Conservation (phyloP, 2,113 vertebrate species). For the Sprattus sprattus region DNA sequence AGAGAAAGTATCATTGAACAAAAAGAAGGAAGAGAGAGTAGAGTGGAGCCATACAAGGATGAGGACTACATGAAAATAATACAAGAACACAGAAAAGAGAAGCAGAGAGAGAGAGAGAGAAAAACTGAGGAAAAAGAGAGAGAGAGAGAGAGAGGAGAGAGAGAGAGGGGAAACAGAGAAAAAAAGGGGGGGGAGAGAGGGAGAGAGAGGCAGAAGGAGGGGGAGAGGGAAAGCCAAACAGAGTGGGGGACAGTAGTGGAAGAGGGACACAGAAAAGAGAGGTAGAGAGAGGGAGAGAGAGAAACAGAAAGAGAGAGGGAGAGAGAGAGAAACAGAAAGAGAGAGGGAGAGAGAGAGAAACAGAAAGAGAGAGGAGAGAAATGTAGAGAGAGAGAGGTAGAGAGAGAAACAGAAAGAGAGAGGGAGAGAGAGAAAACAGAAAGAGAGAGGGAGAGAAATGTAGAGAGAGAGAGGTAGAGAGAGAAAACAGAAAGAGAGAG, state of each 20-base stretch:
- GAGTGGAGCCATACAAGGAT: not conserved
- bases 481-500: no score
- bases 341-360: not conserved
- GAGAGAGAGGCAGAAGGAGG: no score
- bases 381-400: not conserved
- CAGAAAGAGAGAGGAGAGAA: no score
- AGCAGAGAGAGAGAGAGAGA: not conserved
- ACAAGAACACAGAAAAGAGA: not conserved
- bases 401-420: no score
- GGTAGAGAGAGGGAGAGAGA: not conserved
- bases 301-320: not conserved
- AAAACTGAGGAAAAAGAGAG: no score
- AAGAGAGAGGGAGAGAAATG: not conserved
- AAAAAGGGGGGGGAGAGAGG: no score
- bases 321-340: not conserved
- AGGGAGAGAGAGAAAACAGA: not conserved
- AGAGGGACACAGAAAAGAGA: not conserved
- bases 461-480: not conserved
- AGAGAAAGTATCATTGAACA: not conserved
- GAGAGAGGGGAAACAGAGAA: no score
- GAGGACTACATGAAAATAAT: not conserved
- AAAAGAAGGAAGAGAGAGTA: not conserved
- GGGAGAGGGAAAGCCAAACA: not conserved
- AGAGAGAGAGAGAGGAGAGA: no score
- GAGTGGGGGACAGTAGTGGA: not conserved